A percentile compares a stretch with the other conserved stretches of the same genome.
phyloP scores from a whole-genome alignment of 1,140 invertebrate species.

The Acromyrmex charruanus region DNA sequence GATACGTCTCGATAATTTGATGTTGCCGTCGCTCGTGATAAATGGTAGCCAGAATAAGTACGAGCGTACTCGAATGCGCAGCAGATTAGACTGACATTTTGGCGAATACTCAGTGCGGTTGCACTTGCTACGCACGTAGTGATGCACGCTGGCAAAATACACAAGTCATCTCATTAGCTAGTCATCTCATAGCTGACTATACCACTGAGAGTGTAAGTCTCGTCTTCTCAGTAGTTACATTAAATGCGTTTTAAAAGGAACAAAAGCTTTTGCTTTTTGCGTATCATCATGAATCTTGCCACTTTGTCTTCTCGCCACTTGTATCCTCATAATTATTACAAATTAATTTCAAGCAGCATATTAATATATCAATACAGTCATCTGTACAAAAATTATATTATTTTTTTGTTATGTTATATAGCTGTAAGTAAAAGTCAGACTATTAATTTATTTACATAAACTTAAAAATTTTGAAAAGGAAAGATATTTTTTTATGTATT shows the following conservation, averaged over 20 bases:
- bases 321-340: conserved; percentile 5
- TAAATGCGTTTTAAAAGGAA: conserved; percentile 29
- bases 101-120: conserved; percentile 14
- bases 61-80: conserved; percentile 20
- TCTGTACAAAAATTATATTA: neutral
- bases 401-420: neutral
- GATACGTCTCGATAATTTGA: conserved; percentile 37
- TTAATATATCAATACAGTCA: neutral
- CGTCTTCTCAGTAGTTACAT: neutral
- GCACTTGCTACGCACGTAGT: conserved; percentile 29
- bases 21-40: conserved; percentile 34
- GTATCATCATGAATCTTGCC: neutral
- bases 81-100: conserved; percentile 34
- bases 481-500: neutral
- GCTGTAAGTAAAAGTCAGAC: neutral
- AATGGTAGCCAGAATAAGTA: conserved; percentile 26
- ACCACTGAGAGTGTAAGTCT: conserved; percentile 29
- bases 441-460: neutral
- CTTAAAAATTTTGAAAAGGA: neutral
- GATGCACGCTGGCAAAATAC: conserved; percentile 29
- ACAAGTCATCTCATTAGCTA: conserved; percentile 54
- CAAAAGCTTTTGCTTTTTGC: conserved; percentile 3
- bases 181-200: conserved; percentile 32
- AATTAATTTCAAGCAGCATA: neutral
- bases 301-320: neutral